Evolutionary conservation across 1,140 invertebrate genomes (phyloP), one percentile per base, ranked within the genome.

Genomic region (Drosophila ironensis): DNA sequence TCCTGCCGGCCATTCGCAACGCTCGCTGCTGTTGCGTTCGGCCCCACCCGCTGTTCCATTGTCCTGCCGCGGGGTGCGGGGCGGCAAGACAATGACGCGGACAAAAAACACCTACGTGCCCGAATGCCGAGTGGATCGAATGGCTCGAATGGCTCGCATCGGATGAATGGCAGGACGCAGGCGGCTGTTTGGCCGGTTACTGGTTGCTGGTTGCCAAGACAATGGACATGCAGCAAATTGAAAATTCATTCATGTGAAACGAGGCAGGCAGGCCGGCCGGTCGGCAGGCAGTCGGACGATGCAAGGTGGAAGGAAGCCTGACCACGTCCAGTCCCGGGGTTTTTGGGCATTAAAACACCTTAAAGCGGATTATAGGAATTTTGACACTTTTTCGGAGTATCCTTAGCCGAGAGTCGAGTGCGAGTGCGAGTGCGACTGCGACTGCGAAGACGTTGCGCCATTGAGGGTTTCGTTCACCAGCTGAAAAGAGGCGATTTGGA

Each of bases 231-330:
- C 71, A 86, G 66, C 80, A 86, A 86, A 86, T 86, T 86, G 80
- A 86, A 86, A 86, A 86, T 86, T 86, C 80, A 86, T 86, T 86
- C 80, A 86, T 86, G 74, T 86, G 80, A 86, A 84, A 80, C 72
- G 52, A 60, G 64, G 66, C 44, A 70, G 52, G 66, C 68, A 60
- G 46, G 40, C 48, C 40, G 51, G 24, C 47, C 48, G 64, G 50
- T 44, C 53, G 67, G 50, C 48, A 48, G 27, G 27, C 27, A 3
- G 9, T 8, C 8, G 30, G 30, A 33, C 30, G 11, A 4, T 33
- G 57, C 50, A 72, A 56, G 68, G 59, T 66, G 70, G 51, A 37
- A 37, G 50, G 60, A 7, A 42, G 53, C 48, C 27, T 68, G 64
- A 54, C 51, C 54, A 48, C 57, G 28, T 46, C 35, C 27, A 38